A percentile compares a stretch with the other conserved stretches of the same genome.
These are phyloP conservation scores for Holacanthus passer DNA, from an alignment of 2,113 vertebrate genomes.

Conservation along the genomic window DNA sequence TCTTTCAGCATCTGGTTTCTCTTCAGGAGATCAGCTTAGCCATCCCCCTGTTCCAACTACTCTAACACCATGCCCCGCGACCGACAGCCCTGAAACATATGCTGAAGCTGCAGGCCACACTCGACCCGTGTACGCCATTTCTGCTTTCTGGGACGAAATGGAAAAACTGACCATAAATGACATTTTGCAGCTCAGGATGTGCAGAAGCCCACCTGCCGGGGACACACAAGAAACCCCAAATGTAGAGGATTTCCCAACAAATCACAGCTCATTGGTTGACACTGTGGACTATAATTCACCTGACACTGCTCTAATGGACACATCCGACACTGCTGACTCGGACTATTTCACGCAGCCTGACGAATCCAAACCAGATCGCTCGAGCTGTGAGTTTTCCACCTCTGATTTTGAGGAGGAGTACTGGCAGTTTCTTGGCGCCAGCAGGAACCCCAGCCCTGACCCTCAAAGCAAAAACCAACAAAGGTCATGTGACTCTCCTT, in stretches of 20 bases:
- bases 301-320: conserved; percentile 56
- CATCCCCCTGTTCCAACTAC: conserved; percentile 46
- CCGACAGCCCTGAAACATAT: conserved; percentile 59
- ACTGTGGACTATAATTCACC: conserved; percentile 38
- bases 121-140: conserved; percentile 81
- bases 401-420: conserved; percentile 83
- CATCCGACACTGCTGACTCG: conserved; percentile 76
- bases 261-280: conserved; percentile 5
- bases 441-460: conserved; percentile 70
- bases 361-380: conserved; percentile 77
- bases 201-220: conserved; percentile 28
- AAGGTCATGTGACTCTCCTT: conserved; percentile 27
- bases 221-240: conserved; percentile 30
- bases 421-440: conserved; percentile 62
- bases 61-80: conserved; percentile 40
- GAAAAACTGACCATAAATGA: conserved; percentile 87
- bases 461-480: conserved; percentile 43
- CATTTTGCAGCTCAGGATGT: conserved; percentile 79
- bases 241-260: not conserved
- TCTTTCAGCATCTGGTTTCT: conserved; percentile 33
- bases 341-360: conserved; percentile 83
- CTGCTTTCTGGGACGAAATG: conserved; percentile 87
- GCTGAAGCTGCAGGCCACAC: conserved; percentile 52
- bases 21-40: conserved; percentile 12
- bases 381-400: conserved; percentile 81